Base-by-base conservation (phyloP, 2,888 invertebrate species). In the Amphipyra berbera region DNA sequence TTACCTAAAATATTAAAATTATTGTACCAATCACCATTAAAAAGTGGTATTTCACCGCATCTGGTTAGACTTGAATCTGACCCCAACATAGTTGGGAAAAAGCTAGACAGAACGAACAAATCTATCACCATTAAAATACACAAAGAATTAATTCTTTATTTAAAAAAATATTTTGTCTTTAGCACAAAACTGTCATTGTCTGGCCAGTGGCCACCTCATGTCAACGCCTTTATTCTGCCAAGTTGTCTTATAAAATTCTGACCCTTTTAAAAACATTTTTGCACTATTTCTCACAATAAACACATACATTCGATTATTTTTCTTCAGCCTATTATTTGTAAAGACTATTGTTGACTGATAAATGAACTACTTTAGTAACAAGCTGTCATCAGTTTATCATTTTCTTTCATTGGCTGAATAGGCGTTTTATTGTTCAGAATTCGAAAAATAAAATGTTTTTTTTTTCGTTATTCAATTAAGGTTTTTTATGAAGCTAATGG, bases 351-450 rank as follows among this genome's bases (percentile, higher is more conserved):
- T 64, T 45, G 68, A 63, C 52, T 67, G 64, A 74, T 64, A 65
- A 69, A 78, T 79, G 53, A 55, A 57, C 61, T 56, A 41, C 45
- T 60, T 52, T 49, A 55, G 52, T 71, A 69, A 77, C 47, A 50
- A 65, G 15, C 66, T 67, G 65, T 62, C 63, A 67, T 35, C 67
- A 61, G 61, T 49, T 54, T 41, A 41, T 12, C 15, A 48, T 64
- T 69, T 66, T 42, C 7, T 59, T 41, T 57, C 6, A 6, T 21
- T 30, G 33, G 8, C 9, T 21, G 15, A 48, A 59, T 38, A 46
- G 14, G 10, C 4, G 0, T 40, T 35, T 42, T 45, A 10, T 33
- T 58, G 5, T 12, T 40, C 14, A 2, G 14, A 47, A 40, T 12
- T 40, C 14, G 4, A 21, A 47, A 40, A 37, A 44, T 4, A 35